These are phyloP conservation scores for Herpetotheres cachinnans DNA, from an alignment of 2,113 vertebrate species.

Conservation along the genomic window DNA sequence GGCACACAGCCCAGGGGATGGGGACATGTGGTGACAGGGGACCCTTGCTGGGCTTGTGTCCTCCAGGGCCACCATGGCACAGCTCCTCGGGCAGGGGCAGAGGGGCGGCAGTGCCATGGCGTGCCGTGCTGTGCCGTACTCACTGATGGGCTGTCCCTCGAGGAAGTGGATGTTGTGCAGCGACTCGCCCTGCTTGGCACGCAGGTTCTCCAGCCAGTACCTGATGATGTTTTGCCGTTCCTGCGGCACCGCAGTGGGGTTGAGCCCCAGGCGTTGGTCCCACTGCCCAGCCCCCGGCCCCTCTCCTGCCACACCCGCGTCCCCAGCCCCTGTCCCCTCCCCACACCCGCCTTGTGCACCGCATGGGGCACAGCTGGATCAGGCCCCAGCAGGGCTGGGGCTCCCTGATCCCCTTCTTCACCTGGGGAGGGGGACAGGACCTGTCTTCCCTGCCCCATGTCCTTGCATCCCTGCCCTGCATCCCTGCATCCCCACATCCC, in stretches of 20 bases:
- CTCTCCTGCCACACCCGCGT: neutral
- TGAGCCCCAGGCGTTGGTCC: neutral
- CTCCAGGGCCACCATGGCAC: rapidly evolving
- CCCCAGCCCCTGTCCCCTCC: neutral
- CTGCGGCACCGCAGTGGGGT: slow-evolving; percentile 48
- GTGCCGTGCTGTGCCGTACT: slow-evolving; percentile 29
- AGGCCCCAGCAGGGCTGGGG: neutral
- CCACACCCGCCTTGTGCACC: rapidly evolving
- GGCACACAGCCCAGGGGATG: neutral
- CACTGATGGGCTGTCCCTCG: slow-evolving; percentile 97
- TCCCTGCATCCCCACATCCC: neutral
- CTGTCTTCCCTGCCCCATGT: neutral
- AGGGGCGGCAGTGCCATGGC: neutral
- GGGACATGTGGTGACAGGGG: neutral
- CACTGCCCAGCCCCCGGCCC: neutral
- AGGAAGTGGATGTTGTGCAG: slow-evolving; percentile 95
- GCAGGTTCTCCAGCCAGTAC: slow-evolving; percentile 95
- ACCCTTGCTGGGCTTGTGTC: neutral
- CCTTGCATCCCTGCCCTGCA: neutral
- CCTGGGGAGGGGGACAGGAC: neutral
- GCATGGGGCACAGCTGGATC: neutral
- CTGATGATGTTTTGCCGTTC: slow-evolving; percentile 96
- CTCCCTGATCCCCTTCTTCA: neutral
- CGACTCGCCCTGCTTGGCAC: slow-evolving; percentile 91
- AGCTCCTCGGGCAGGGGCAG: neutral